These are phyloP conservation scores for Coendou prehensilis DNA, from an alignment of 2,797 vertebrate species.

Conservation along the genomic window DNA sequence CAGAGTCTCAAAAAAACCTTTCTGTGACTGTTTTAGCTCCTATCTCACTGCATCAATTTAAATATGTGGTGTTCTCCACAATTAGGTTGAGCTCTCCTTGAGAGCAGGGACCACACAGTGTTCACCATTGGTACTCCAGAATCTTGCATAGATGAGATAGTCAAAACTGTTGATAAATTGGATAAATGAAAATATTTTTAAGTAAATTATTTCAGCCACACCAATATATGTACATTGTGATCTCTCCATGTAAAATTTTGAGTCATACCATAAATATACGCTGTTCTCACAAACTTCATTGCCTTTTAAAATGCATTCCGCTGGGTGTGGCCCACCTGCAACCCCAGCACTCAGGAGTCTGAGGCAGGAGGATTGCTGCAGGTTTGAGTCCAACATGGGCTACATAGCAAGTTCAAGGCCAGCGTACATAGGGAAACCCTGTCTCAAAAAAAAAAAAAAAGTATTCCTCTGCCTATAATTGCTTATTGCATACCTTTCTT, in stretches of 20 bases:
- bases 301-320: background rate
- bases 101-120: background rate
- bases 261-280: background rate
- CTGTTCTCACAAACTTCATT: background rate
- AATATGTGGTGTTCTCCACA: background rate
- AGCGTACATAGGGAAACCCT: background rate
- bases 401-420: background rate
- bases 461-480: background rate
- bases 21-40: background rate
- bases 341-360: background rate
- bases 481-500: constrained; percentile 16
- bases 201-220: constrained; percentile 55
- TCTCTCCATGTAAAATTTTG: background rate
- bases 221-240: background rate
- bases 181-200: constrained; percentile 49
- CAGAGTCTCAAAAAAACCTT: background rate
- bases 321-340: background rate
- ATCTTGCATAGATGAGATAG: background rate
- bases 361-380: background rate
- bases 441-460: background rate
- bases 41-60: background rate
- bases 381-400: background rate
- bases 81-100: background rate
- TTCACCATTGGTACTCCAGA: background rate
- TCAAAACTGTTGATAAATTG: background rate